Evolutionary conservation across 2,113 vertebrate genomes (phyloP), one percentile per base, ranked within the genome.

Genomic region (Pagrus major): DNA sequence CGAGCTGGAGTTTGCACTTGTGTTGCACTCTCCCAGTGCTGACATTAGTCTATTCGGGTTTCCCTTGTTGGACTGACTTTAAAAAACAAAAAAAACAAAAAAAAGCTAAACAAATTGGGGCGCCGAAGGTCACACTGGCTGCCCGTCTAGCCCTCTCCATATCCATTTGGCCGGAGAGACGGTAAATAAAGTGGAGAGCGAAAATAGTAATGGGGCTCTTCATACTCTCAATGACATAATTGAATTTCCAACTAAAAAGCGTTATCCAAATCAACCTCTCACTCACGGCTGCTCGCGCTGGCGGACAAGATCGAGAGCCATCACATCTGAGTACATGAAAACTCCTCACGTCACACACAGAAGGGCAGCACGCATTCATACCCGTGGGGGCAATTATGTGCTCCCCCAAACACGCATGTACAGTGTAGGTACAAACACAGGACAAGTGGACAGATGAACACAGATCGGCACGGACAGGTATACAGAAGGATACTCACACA

Each of bases 121-220:
- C 69, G 46, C 21, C 0, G 21, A 74, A 78, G 83, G 85, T 76
- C 71, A 51, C 23, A 20, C 27, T 56, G 76, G 54, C 76, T 60
- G 63, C 51, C 44, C 55, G 64, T 86, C 55, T 31, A 69, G 27
- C 74, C 71, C 75, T 83, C 89, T 91, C 55, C 65, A 90, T 60
- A 72, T 86, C 81, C 74, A 88, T 82, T 83, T 83, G 74, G 81
- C 72, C 37, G 27, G 16, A 66, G 60, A 46, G 73, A 76, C 54
- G 16, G 59, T 77, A 73, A 51, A 73, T 78, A 81, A 61, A 88
- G 83, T 70, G 69, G 77, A 55, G 20, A 68, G 71, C 3, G 69
- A 86, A 76, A 71, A 59, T 31, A 86, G 55, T 81, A 79, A 90
- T 74, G 72, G 79, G 33, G 71, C 83, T 88, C 86, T 91, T 90